Percentiles rank a stretch among this genome's conserved stretches.
phyloP scores from a whole-genome alignment of 2,113 vertebrate genomes.

The Capreolus pygargus region DNA sequence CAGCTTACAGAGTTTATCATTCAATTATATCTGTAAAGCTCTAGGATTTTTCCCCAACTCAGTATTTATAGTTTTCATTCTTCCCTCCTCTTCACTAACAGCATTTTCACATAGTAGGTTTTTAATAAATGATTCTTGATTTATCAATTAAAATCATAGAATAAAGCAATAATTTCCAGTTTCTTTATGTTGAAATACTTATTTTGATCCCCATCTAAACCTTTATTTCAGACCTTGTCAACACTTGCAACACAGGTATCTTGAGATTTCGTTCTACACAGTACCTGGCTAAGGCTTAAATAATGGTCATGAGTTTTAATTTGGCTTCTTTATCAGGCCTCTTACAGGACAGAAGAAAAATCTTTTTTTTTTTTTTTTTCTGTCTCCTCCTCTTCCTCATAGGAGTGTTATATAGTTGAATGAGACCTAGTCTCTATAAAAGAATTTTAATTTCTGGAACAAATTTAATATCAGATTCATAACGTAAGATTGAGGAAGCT shows the following conservation, averaged over 20 bases:
- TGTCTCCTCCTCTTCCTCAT: not conserved
- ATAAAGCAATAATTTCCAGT: not conserved
- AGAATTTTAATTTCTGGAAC: constrained; percentile 23
- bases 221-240: constrained; percentile 6
- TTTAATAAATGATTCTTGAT: constrained; percentile 10
- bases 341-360: not conserved
- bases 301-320: constrained; percentile 1
- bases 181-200: not conserved
- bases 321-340: not conserved
- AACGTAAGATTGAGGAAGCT: not conserved
- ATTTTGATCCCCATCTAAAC: not conserved
- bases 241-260: not conserved
- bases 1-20: not conserved
- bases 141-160: constrained; percentile 20
- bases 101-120: not conserved
- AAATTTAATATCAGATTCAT: not conserved
- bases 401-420: not conserved
- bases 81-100: not conserved
- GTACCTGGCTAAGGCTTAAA: not conserved
- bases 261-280: not conserved
- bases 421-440: not conserved
- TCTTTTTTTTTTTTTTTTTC: not conserved
- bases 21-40: not conserved
- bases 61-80: not conserved
- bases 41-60: not conserved